These are phyloP conservation scores for Melanostigma gelatinosum DNA, from an alignment of 2,113 vertebrate species.

Conservation along the genomic window DNA sequence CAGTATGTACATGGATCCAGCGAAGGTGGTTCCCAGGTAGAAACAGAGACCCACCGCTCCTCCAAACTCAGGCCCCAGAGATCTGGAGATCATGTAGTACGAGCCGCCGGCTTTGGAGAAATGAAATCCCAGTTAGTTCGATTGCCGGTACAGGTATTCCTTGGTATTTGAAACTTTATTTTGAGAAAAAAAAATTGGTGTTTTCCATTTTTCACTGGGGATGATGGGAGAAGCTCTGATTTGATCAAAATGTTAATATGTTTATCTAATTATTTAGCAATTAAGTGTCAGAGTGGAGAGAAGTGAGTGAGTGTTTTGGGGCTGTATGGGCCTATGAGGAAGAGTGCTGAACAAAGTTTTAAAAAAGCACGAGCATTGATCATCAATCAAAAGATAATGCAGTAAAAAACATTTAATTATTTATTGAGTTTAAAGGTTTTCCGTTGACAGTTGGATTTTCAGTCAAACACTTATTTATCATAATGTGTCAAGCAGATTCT, in stretches of 20 bases:
- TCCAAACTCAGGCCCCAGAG: slow-evolving; percentile 85
- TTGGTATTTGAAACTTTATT: neutral
- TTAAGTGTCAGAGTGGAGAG: neutral
- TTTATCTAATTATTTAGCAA: neutral
- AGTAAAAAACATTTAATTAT: too few relatives aligned
- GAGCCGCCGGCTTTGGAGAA: slow-evolving; percentile 81
- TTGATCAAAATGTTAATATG: neutral
- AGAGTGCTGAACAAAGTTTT: too few relatives aligned
- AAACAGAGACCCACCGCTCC: slow-evolving; percentile 85
- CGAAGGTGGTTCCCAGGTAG: slow-evolving; percentile 86
- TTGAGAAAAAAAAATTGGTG: neutral
- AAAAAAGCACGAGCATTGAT: neutral
- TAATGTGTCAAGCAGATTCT: neutral
- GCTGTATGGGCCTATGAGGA: neutral
- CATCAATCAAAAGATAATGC: neutral
- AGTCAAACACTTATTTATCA: neutral
- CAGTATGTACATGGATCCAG: slow-evolving; percentile 85
- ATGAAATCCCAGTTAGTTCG: slow-evolving; percentile 1
- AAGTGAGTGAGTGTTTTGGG: neutral
- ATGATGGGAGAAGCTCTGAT: neutral
- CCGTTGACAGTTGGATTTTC: neutral
- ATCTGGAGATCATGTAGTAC: slow-evolving; percentile 87
- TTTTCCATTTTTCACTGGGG: neutral
- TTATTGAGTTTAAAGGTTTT: too few relatives aligned
- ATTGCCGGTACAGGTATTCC: neutral